Conservation (phyloP, 2,113 vertebrate genomes). For the Hemiscyllium ocellatum region DNA sequence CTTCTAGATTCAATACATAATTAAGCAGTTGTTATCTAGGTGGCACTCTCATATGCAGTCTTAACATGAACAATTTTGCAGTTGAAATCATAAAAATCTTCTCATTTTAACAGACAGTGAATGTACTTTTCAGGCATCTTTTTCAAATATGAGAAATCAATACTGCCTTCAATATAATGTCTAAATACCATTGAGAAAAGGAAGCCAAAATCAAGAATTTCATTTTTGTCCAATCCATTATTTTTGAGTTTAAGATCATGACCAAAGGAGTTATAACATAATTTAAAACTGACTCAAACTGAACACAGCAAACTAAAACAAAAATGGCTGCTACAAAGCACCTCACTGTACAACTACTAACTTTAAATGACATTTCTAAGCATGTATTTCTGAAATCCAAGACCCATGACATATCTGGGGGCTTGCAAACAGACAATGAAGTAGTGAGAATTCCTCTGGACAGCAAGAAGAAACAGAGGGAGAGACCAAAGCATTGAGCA, state of each 20-base stretch:
- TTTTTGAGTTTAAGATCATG: not conserved
- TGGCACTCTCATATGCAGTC: not conserved
- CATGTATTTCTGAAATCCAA: no score
- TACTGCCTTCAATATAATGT: not conserved
- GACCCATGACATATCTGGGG: no score
- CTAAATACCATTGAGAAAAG: not conserved
- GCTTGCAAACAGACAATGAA: no score
- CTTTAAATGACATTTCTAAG: no score
- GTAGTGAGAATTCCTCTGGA: no score
- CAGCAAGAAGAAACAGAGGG: no score
- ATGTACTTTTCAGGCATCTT: not conserved
- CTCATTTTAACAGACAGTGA: not conserved
- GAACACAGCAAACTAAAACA: no score
- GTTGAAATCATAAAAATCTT: not conserved
- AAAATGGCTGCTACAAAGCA: no score
- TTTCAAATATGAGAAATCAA: not conserved
- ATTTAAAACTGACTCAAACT: no score
- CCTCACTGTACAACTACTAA: no score
- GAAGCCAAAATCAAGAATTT: not conserved
- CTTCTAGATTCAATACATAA: not conserved
- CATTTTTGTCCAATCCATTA: not conserved
- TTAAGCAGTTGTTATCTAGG: not conserved
- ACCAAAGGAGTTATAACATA: no score
- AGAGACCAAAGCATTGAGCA: no score
- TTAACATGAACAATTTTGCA: not conserved